Conservation (phyloP, 2,888 invertebrate species). For the Bombylius major region DNA sequence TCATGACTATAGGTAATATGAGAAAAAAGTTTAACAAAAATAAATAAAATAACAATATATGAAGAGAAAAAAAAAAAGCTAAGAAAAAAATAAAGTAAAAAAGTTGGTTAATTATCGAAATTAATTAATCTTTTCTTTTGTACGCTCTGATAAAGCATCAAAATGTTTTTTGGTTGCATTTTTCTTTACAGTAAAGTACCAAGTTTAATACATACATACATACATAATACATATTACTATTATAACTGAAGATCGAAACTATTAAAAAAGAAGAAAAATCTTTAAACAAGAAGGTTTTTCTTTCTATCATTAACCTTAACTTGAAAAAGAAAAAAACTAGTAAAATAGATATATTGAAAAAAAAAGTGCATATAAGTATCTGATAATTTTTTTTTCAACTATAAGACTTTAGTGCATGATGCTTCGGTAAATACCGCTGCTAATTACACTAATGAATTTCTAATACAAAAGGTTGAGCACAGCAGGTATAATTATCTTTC, state of each 20-base stretch:
- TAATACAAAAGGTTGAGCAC: slow-evolving; percentile 14
- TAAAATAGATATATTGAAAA: too few species aligned
- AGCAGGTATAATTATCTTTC: slow-evolving; percentile 13
- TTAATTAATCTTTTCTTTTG: slow-evolving; percentile 24
- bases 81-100: slow-evolving; percentile 6
- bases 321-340: too few species aligned
- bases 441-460: slow-evolving; percentile 16
- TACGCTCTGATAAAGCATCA: slow-evolving; percentile 16
- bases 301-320: too few species aligned
- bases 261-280: too few species aligned
- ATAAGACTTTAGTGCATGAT: neutral
- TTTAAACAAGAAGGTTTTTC: too few species aligned
- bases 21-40: too few species aligned
- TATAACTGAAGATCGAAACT: too few species aligned
- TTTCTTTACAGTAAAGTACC: neutral
- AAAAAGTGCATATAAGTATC: neutral
- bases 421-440: slow-evolving; percentile 13
- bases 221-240: too few species aligned
- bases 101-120: slow-evolving; percentile 26
- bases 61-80: neutral
- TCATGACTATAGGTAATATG: too few species aligned
- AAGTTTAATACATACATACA: too few species aligned
- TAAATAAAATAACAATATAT: neutral
- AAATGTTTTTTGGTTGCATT: slow-evolving; percentile 17
- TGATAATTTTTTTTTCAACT: neutral